phyloP scores from a whole-genome alignment of 2,888 invertebrate genomes.

The Notodonta ziczac region DNA sequence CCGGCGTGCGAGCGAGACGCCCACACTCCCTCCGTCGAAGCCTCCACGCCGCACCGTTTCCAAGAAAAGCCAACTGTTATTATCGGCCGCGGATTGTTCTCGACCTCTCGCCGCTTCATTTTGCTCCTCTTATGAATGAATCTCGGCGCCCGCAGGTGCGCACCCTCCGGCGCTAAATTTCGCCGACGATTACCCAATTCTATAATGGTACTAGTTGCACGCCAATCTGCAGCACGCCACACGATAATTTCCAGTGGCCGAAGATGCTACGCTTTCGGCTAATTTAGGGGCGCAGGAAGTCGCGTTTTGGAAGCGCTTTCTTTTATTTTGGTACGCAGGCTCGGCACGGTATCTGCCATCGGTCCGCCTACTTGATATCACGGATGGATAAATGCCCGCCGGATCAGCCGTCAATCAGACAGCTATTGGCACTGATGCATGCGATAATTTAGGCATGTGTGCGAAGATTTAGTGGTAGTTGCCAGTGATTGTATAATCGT shows the following conservation, averaged over 20 bases:
- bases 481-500: conserved; percentile 78
- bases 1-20: conserved; percentile 62
- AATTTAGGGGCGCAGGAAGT: conserved; percentile 74
- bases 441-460: conserved; percentile 72
- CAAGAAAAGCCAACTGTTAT: conserved; percentile 82
- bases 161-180: conserved; percentile 71
- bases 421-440: conserved; percentile 71
- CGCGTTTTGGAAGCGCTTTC: conserved; percentile 63
- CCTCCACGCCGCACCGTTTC: conserved; percentile 75
- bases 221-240: conserved; percentile 78
- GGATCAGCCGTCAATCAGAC: conserved; percentile 67
- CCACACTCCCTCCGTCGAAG: conserved; percentile 70
- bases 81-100: conserved; percentile 77
- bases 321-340: conserved; percentile 57
- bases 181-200: conserved; percentile 69
- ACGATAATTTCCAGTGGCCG: conserved; percentile 75
- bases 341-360: conserved; percentile 50
- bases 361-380: conserved; percentile 50
- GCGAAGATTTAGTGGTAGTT: conserved; percentile 63
- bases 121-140: conserved; percentile 78
- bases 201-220: conserved; percentile 63
- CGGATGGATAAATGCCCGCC: conserved; percentile 55
- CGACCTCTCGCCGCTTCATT: conserved; percentile 69
- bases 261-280: conserved; percentile 60
- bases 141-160: conserved; percentile 75